Conservation (phyloP, 2,888 invertebrate species). For the Heteromyza rotundicornis region DNA sequence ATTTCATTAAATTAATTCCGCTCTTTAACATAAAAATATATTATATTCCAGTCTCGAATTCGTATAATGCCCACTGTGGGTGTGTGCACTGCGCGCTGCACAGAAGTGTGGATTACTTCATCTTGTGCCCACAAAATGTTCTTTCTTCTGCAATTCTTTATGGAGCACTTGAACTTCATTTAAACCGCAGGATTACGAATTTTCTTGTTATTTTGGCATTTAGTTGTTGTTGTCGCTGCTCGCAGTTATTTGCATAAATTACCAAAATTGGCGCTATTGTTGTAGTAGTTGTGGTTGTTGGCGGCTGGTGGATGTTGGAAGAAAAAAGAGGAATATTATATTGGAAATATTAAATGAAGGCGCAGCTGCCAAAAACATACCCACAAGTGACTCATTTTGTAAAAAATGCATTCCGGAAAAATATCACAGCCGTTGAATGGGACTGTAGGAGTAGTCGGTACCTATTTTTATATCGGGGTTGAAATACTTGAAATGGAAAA, state of each 20-base stretch:
- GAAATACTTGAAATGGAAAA: no score
- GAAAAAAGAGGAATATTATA: no score
- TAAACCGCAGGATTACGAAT: background rate
- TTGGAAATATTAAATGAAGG: no score
- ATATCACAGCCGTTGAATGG: no score
- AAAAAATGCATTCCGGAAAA: no score
- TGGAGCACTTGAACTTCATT: background rate
- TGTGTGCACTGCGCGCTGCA: background rate
- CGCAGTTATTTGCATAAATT: conserved; percentile 39
- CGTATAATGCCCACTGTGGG: background rate
- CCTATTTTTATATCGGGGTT: no score
- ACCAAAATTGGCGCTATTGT: conserved; percentile 39
- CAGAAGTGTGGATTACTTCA: background rate
- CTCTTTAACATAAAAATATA: background rate
- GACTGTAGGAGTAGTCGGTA: no score
- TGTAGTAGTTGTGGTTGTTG: conserved; percentile 23
- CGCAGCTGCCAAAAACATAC: no score
- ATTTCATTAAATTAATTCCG: background rate
- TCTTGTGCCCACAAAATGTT: no score
- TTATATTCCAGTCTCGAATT: background rate
- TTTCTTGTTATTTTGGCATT: conserved; percentile 14
- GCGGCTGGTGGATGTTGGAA: background rate
- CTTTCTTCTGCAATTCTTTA: background rate
- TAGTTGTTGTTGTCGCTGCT: conserved; percentile 13
- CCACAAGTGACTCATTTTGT: no score